phyloP scores from a whole-genome alignment of 2,797 vertebrate species.

The Neosalanx taihuensis region DNA sequence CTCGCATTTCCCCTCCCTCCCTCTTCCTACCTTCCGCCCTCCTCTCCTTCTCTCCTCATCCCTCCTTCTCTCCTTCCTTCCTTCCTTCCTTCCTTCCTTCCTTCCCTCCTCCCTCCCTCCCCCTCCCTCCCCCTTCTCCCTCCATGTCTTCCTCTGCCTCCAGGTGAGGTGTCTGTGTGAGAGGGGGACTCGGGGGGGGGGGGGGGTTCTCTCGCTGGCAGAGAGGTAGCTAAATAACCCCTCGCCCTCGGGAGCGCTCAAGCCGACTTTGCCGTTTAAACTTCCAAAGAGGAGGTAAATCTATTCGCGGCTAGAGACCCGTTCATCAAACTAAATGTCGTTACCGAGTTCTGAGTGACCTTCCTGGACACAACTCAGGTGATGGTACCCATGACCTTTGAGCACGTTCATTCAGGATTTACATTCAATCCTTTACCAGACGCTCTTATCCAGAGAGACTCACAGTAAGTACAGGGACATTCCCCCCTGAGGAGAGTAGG shows the following conservation, averaged over 20 bases:
- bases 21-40: not conserved
- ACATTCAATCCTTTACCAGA: too few relatives aligned
- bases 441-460: too few relatives aligned
- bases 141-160: slow-evolving; percentile 36
- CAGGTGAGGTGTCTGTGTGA: slow-evolving; percentile 49
- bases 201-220: slow-evolving; percentile 50
- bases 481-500: too few relatives aligned
- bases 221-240: slow-evolving; percentile 46
- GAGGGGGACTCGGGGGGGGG: slow-evolving; percentile 41
- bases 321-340: not conserved
- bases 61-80: not conserved
- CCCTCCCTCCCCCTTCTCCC: slow-evolving; percentile 28
- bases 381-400: too few relatives aligned
- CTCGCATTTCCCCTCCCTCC: not conserved
- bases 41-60: slow-evolving; percentile 13
- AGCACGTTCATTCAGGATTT: too few relatives aligned
- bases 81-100: not conserved
- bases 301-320: slow-evolving; percentile 50
- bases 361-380: too few relatives aligned
- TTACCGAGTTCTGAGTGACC: not conserved
- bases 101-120: not conserved
- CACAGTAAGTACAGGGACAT: too few relatives aligned
- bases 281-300: slow-evolving; percentile 50
- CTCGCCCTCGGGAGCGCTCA: slow-evolving; percentile 31
- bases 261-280: slow-evolving; percentile 40